Conservation (phyloP, 2,888 invertebrate genomes). For the Chironomus tentans region DNA sequence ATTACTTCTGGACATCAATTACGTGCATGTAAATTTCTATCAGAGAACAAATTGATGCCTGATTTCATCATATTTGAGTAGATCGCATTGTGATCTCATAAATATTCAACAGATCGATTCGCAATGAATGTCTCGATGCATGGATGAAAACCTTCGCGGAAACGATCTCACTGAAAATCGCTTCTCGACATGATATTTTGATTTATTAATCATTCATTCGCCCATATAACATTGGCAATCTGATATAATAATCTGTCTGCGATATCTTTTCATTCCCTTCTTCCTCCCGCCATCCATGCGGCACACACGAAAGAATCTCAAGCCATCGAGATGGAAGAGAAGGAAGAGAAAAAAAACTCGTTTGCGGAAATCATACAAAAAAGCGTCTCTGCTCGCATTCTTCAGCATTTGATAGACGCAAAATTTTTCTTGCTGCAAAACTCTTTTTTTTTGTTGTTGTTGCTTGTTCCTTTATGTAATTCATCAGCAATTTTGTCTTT, state of each 20-base stretch:
- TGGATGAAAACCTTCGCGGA: neutral
- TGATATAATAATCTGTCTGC: constrained; percentile 10
- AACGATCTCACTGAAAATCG: constrained; percentile 5
- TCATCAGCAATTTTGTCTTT: too few relatives aligned
- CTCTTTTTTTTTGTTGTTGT: too few relatives aligned
- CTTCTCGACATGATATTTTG: constrained; percentile 10
- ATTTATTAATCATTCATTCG: constrained; percentile 6
- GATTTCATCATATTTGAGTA: neutral
- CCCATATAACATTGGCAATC: neutral
- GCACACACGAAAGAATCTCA: neutral
- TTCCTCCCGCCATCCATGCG: neutral
- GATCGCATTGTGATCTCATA: neutral
- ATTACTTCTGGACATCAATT: too few relatives aligned
- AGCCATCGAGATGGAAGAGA: neutral
- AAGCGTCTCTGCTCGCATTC: neutral
- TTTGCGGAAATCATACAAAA: constrained; percentile 3
- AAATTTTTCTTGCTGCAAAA: neutral
- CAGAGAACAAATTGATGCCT: neutral
- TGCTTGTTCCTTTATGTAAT: too few relatives aligned
- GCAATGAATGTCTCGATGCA: neutral
- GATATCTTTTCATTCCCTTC: neutral
- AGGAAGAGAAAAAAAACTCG: neutral
- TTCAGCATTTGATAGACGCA: neutral
- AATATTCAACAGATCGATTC: neutral
- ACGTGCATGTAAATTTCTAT: too few relatives aligned